Percentiles rank a stretch among this genome's conserved stretches.
These are phyloP conservation scores for Salticus scenicus DNA, from an alignment of 2,888 invertebrate species.

Conservation along the genomic window DNA sequence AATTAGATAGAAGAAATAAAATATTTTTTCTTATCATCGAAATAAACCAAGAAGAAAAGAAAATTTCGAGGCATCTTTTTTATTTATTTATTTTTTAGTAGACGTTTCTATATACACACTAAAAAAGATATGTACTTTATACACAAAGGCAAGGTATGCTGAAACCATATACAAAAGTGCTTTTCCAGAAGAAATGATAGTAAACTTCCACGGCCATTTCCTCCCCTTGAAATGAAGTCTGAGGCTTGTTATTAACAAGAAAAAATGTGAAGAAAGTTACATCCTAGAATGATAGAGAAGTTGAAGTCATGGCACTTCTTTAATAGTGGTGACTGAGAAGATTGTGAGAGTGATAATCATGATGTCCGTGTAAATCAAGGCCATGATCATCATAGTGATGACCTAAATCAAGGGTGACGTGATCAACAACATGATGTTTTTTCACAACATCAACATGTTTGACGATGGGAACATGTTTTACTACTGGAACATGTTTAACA, in stretches of 20 bases:
- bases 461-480: conserved; percentile 54
- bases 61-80: background rate
- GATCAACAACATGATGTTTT: conserved; percentile 54
- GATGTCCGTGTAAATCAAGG: conserved; percentile 11
- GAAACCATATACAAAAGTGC: background rate
- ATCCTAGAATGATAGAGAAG: background rate
- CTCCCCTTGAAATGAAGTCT: background rate
- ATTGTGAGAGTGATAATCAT: conserved; percentile 7
- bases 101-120: background rate
- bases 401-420: conserved; percentile 49
- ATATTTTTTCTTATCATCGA: too few species aligned
- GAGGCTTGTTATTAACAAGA: background rate
- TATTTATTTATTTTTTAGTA: background rate
- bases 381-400: conserved; percentile 59
- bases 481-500: conserved; percentile 54
- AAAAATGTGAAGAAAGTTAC: background rate
- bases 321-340: conserved; percentile 1
- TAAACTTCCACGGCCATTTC: background rate
- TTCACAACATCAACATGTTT: conserved; percentile 54
- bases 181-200: background rate
- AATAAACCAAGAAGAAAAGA: too few species aligned
- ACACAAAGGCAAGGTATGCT: background rate
- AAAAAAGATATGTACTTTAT: background rate
- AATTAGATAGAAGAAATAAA: too few species aligned
- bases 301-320: background rate